Evolutionary conservation across 2,797 vertebrate genomes (phyloP), one percentile per base, ranked within the genome.

Genomic region (Buceros bicornis): DNA sequence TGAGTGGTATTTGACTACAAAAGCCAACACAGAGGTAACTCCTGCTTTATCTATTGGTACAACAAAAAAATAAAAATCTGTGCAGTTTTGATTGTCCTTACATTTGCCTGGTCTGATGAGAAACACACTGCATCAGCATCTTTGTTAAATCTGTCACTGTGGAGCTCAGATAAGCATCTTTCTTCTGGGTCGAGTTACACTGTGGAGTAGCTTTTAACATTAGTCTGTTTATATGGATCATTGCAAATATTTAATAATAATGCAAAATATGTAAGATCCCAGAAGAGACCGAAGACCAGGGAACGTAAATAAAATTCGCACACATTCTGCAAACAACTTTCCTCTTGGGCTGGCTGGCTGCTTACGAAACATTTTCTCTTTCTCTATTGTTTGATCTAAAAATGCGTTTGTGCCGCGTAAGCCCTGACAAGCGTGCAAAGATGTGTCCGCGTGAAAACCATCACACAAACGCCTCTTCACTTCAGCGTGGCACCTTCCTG

Each of bases 221-320:
- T 79, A 92, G 96, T 29, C 95, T 84, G 96, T 96, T 97, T 97
- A 62, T 91, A 93, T 71, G 94, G 96, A 93, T 97, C 93, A 60
- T 92, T 91, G 96, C 97, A 97, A 98, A 97, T 97, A 97, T 96
- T 97, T 97, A 96, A 97, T 98, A 98, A 97, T 97, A 88, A 97
- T 67, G 94, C 91, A 96, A 97, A 98, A 97, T 96, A 97, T 96
- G 97, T 89, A 82, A 70, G 80, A 93, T 90, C 95, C 89, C 84
- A 84, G 80, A 95, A 95, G 97, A 95, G 92, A 48, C 70, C 73
- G 53, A 64, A 86, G 90, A 61, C 84, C 67, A 45, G 89, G 65
- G 84, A 78, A 86, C 37, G 6, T 72, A 94, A 95, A 91, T 93
- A 92, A 92, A 93, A 94, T 96, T 90, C 86, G 82, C 89, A 90